These are phyloP conservation scores for Artemia franciscana DNA, from an alignment of 1,140 invertebrate genomes.

Conservation along the genomic window DNA sequence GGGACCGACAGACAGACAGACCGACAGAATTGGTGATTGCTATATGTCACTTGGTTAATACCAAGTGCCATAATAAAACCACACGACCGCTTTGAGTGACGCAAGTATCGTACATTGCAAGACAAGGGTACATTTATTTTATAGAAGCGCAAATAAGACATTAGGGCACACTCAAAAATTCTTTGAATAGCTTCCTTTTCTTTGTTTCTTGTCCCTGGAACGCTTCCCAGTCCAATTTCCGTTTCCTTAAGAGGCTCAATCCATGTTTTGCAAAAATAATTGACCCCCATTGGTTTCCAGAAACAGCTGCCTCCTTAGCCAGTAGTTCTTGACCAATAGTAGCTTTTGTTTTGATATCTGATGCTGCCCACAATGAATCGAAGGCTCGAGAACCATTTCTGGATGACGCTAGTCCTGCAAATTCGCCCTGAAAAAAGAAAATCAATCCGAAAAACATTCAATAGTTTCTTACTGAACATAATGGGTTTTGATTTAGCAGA, in stretches of 20 bases:
- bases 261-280: conserved; percentile 41
- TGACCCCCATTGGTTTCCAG: conserved; percentile 36
- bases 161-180: no score
- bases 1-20: no score
- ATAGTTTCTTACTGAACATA: no score
- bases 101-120: no score
- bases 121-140: no score
- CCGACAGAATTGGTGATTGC: no score
- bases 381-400: conserved; percentile 50
- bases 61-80: no score
- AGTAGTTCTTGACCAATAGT: conserved; percentile 44
- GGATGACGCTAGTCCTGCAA: conserved; percentile 40
- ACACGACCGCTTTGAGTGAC: no score
- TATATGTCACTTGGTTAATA: no score
- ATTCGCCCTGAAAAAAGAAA: conserved; percentile 29
- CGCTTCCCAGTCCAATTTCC: conserved; percentile 41
- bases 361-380: conserved; percentile 42
- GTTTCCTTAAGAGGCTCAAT: conserved; percentile 35
- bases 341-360: conserved; percentile 31
- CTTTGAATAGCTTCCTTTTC: conserved; percentile 29
- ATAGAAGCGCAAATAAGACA: no score
- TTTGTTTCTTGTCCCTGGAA: conserved; percentile 27
- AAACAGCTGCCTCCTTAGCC: conserved; percentile 34
- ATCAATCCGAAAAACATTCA: no score
- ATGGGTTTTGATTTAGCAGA: conserved; percentile 1